Evolutionary conservation across 2,113 vertebrate species (phyloP).

Genomic region (Leucopsar rothschildi): DNA sequence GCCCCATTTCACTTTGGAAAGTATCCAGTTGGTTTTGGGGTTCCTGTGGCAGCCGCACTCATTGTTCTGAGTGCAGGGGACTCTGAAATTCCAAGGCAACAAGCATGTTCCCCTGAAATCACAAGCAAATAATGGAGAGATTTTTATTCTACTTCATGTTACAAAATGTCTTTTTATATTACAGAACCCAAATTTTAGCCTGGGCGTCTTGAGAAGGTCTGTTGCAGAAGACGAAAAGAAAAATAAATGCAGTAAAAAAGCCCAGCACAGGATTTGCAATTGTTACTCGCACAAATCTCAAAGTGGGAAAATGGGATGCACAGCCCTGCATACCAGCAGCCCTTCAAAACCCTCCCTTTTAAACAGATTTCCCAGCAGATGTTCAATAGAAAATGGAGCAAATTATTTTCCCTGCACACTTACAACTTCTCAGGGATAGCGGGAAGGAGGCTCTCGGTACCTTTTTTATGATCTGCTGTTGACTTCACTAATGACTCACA

Average conservation of each 20-base stretch:
- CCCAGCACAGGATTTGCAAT: not conserved
- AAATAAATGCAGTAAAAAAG: not conserved
- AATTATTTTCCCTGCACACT: slow-evolving; percentile 1
- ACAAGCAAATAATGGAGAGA: not conserved
- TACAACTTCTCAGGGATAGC: not conserved
- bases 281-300: not conserved
- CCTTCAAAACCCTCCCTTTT: slow-evolving; percentile 5
- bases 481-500: slow-evolving; percentile 64
- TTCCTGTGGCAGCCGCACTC: not conserved
- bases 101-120: not conserved
- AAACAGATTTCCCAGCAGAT: slow-evolving; percentile 42
- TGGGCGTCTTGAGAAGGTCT: not conserved
- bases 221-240: not conserved
- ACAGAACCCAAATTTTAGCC: not conserved
- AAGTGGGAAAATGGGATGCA: not conserved
- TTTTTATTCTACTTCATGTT: not conserved
- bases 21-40: not conserved
- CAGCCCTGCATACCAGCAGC: not conserved
- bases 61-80: not conserved
- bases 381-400: slow-evolving; percentile 25
- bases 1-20: not conserved
- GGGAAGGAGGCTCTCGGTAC: slow-evolving; percentile 6
- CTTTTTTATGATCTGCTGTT: slow-evolving; percentile 53
- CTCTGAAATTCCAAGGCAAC: not conserved
- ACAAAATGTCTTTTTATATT: not conserved